Base-by-base conservation (phyloP, 2,113 vertebrate genomes). In the Pipa parva region DNA sequence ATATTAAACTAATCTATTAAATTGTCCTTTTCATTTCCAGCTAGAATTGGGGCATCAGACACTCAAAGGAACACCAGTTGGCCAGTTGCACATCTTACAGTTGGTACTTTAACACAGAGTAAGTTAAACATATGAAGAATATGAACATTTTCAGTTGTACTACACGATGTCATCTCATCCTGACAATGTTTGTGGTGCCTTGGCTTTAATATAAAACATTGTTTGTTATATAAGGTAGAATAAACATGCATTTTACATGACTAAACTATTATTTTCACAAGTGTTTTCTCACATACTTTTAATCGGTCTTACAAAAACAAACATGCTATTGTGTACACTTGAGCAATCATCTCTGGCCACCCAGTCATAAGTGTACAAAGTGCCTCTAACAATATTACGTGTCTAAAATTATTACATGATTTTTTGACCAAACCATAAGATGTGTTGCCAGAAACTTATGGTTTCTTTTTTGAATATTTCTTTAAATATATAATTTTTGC, bases 41-140 rank as follows among this genome's bases (percentile, higher is more conserved):
- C 76, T 71, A 73, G 70, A 4, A 73, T 82, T 77, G 87, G 85
- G 37, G 65, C 75, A 2, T 73, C 83, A 1, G 76, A 78, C 77
- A 28, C 81, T 18, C 67, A 79, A 63, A 84, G n/a, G 69, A 81
- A 73, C 67, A 72, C 3, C 61, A 87, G 74, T 24, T 83, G 78
- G 3, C 87, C 88, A 1, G 86, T 86, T 73, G 89, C 89, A 37
- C 89, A 91, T 72, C 89, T 91, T 51, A 89, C 88, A 54, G 83
- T 90, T 69, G 81, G 76, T 20, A 79, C 84, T 63, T 39, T 48
- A 36, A 49, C 55, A 50, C 2, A 45, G 28, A 31, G 46, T 68
- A 51, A 51, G 83, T 76, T 78, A 2, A 42, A 1, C 49, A 51
- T 15, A 9, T n/a, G n/a, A n/a, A n/a, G n/a, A n/a, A n/a, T n/a